phyloP scores from a whole-genome alignment of 2,888 invertebrate species.

The Mechanitis mazaeus region DNA sequence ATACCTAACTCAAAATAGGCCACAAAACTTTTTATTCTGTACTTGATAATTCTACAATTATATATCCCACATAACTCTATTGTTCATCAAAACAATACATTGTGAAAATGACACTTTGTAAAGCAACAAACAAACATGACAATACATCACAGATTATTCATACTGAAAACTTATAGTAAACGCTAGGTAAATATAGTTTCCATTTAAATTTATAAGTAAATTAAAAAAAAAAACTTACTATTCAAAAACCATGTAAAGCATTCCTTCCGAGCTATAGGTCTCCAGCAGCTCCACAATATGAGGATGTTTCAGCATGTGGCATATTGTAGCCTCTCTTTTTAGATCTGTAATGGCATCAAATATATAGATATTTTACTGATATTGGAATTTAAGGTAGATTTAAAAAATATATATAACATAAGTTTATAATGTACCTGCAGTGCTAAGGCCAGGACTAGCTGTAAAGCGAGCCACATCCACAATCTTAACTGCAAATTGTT shows the following conservation, averaged over 20 bases:
- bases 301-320: slow-evolving; percentile 99
- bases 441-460: slow-evolving; percentile 96
- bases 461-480: slow-evolving; percentile 98
- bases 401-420: not conserved
- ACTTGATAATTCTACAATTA: not conserved
- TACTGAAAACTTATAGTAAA: no score
- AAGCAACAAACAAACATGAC: not conserved
- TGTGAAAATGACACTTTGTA: slow-evolving; percentile 2
- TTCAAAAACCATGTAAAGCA: slow-evolving; percentile 99
- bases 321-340: slow-evolving; percentile 98
- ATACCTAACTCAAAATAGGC: no score
- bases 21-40: not conserved
- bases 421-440: slow-evolving; percentile 82
- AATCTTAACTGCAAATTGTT: slow-evolving; percentile 98
- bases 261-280: slow-evolving; percentile 98
- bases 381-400: not conserved
- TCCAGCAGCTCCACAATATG: slow-evolving; percentile 98
- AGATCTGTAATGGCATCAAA: slow-evolving; percentile 83
- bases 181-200: not conserved
- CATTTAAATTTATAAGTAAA: not conserved
- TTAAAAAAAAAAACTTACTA: slow-evolving; percentile 84
- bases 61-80: slow-evolving; percentile 2
- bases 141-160: not conserved
- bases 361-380: slow-evolving; percentile 7
- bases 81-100: slow-evolving; percentile 1